phyloP scores from a whole-genome alignment of 2,888 invertebrate genomes.

The Cantharis nigra region DNA sequence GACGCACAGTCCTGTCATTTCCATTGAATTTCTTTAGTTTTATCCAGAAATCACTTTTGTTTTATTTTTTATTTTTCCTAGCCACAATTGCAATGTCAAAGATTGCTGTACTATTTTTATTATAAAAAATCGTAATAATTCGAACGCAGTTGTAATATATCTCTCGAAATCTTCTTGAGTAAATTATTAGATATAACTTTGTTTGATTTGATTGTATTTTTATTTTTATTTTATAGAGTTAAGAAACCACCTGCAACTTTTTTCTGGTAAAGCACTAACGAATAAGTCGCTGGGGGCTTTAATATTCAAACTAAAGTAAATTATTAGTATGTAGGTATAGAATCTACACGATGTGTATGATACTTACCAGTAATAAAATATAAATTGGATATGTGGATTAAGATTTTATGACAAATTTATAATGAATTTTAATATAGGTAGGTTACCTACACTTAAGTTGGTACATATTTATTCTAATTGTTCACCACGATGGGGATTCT shows the following conservation, averaged over 20 bases:
- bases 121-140: not conserved
- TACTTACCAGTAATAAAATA: not conserved
- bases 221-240: no score
- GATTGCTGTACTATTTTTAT: not conserved
- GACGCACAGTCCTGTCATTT: conserved; percentile 28
- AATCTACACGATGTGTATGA: not conserved
- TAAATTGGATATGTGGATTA: not conserved
- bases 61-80: not conserved
- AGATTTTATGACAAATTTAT: not conserved
- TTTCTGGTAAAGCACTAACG: no score
- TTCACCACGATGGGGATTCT: conserved; percentile 16
- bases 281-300: not conserved
- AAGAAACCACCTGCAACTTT: no score
- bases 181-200: no score
- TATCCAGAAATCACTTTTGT: conserved; percentile 5
- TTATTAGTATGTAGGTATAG: not conserved
- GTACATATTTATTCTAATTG: conserved; percentile 14
- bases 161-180: no score
- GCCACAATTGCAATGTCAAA: not conserved
- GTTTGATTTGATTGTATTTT: no score
- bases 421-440: not conserved
- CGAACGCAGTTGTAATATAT: not conserved
- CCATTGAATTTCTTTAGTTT: conserved; percentile 17
- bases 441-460: conserved; percentile 4
- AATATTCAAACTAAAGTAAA: not conserved